Evolutionary conservation across 2,797 vertebrate genomes (phyloP).

Genomic region (Monodelphis domestica): DNA sequence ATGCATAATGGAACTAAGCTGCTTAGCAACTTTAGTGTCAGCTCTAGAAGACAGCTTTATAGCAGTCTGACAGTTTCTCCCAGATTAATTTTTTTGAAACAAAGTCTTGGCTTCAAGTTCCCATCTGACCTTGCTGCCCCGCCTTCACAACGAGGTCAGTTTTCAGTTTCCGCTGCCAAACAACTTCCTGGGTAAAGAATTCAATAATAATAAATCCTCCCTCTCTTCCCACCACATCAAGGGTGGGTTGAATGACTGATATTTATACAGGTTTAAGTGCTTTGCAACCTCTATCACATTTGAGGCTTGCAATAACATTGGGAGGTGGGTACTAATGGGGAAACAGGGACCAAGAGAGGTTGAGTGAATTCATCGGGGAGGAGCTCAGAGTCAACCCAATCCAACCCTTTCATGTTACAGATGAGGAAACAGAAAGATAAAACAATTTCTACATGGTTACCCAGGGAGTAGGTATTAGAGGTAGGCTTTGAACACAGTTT

Average conservation of each 20-base stretch:
- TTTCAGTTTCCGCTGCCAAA: conserved; percentile 60
- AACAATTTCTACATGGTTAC: background rate
- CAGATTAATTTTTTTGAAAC: background rate
- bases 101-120: conserved; percentile 6
- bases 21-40: conserved; percentile 24
- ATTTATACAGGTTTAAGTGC: conserved; percentile 1
- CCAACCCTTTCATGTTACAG: background rate
- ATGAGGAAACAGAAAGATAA: background rate
- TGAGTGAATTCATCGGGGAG: background rate
- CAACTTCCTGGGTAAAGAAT: background rate
- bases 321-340: background rate
- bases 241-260: background rate
- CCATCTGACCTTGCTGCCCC: background rate
- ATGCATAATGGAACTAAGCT: background rate
- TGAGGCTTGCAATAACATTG: background rate
- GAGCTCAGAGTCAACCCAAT: background rate
- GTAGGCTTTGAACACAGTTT: background rate
- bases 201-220: conserved; percentile 2
- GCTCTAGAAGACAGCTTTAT: background rate
- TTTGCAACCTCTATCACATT: background rate
- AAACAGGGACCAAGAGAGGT: background rate
- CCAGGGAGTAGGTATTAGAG: background rate
- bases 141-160: accelerated
- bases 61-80: background rate
- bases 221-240: background rate